Percentiles rank a stretch among this genome's conserved stretches.
Evolutionary conservation across 2,113 vertebrate genomes (phyloP).

Genomic region (Archocentrus centrarchus): DNA sequence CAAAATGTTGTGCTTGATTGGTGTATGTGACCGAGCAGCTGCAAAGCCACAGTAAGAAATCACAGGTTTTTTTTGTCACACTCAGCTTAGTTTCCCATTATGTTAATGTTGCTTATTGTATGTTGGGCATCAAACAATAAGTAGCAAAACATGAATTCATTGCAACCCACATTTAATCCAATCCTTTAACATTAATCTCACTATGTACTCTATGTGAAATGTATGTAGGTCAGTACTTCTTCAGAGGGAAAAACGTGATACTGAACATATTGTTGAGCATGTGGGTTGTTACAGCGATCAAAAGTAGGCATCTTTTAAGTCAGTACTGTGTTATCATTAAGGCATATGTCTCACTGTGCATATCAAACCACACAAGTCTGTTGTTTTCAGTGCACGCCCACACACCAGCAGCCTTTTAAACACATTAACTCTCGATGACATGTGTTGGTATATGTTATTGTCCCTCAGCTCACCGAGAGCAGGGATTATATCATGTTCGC

Average conservation of each 20-base stretch:
- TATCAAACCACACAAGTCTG: neutral
- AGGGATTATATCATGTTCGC: neutral
- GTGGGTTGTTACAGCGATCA: neutral
- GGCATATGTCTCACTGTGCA: neutral
- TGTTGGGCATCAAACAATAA: neutral
- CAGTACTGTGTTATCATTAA: neutral
- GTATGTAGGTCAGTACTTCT: neutral
- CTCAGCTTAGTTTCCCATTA: rapidly evolving
- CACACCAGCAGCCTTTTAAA: neutral
- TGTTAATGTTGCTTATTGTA: neutral
- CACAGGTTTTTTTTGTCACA: neutral
- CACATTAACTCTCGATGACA: neutral
- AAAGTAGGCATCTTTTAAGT: neutral
- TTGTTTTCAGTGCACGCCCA: neutral
- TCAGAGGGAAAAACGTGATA: neutral
- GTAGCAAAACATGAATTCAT: neutral
- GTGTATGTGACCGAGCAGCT: neutral
- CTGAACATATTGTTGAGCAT: neutral
- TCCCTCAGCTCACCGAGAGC: neutral
- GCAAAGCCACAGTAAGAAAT: neutral
- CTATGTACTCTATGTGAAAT: neutral
- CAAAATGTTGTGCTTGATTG: too few species aligned
- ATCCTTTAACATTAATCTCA: neutral
- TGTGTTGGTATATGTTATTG: neutral
- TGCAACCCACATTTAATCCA: neutral